Evolutionary conservation across 2,797 vertebrate genomes (phyloP).

Genomic region (Sebastes oblongus): DNA sequence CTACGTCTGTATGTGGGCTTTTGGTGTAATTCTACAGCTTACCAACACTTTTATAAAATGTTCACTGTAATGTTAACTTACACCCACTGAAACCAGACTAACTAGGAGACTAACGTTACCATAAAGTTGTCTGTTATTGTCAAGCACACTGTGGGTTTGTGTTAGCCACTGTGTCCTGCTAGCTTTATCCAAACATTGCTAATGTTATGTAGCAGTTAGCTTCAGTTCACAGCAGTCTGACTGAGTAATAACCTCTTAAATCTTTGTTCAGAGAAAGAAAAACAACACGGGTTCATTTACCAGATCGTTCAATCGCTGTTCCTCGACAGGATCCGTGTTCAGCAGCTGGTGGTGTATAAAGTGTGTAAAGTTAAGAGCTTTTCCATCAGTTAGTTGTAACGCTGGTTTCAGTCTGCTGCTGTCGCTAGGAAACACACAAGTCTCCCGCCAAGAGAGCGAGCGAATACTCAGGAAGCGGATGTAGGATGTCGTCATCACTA

Average conservation of each 20-base stretch:
- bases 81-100: not conserved
- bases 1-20: not conserved
- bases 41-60: not conserved
- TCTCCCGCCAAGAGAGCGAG: constrained; percentile 66
- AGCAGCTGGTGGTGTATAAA: not conserved
- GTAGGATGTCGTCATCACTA: constrained; percentile 11
- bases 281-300: not conserved
- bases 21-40: not conserved
- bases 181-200: not conserved
- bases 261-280: not conserved
- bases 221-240: not conserved
- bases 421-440: not conserved
- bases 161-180: not conserved
- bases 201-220: not conserved
- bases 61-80: not conserved
- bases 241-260: not conserved
- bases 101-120: not conserved
- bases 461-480: constrained; percentile 20
- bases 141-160: not conserved
- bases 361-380: not conserved
- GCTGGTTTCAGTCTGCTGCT: not conserved
- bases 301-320: not conserved
- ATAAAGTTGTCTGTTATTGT: not conserved
- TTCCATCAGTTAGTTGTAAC: accelerated
- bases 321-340: not conserved